Base-by-base conservation (phyloP, 1,140 invertebrate genomes). In the Polypedilum pembai region DNA sequence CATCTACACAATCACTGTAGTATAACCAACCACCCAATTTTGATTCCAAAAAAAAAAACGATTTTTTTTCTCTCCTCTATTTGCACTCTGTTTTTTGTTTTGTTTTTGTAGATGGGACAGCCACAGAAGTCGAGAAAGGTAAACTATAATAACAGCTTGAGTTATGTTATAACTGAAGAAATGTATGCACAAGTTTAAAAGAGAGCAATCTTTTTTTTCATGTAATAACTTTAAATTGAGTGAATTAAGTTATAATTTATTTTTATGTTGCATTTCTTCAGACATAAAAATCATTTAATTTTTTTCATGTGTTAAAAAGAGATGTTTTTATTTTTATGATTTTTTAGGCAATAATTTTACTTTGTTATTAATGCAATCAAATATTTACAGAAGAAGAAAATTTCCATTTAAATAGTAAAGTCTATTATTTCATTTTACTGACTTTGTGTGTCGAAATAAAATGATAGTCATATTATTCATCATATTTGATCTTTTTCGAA, bases 161-260 rank as follows among this genome's bases (percentile, higher is more conserved):
- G 65, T 69, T 69, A 69, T 69, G 65, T 69, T 20, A 69, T 69
- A 69, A 69, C 65, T 20, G 65, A 69, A 21, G 65, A 69, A 69
- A 69, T 69, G 65, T 69, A 69, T 69, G 65, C 65, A 69, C 65
- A 69, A 69, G 65, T 69, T 69, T 69, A 69, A 69, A 69, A 7
- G 10, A 15, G 10, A 56, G 20, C 20, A 21, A 69, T 21, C 18
- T 69, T 69, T n/a, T 20, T 18, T 69, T 66, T 69, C 65, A 69
- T 69, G 17, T 69, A 69, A 20, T 69, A 20, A 69, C 17, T 20
- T 69, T 18, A 56, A 56, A 56, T 56, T 56, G 45, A 56, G 45
- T 56, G 45, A 56, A 56, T 33, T 33, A 33, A 33, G 24, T 33
- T 33, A 33, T 56, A 56, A n/a, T 56, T 56, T 15, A n/a, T n/a